These are phyloP conservation scores for Anabas testudineus DNA, from an alignment of 2,797 vertebrate species.

Conservation along the genomic window DNA sequence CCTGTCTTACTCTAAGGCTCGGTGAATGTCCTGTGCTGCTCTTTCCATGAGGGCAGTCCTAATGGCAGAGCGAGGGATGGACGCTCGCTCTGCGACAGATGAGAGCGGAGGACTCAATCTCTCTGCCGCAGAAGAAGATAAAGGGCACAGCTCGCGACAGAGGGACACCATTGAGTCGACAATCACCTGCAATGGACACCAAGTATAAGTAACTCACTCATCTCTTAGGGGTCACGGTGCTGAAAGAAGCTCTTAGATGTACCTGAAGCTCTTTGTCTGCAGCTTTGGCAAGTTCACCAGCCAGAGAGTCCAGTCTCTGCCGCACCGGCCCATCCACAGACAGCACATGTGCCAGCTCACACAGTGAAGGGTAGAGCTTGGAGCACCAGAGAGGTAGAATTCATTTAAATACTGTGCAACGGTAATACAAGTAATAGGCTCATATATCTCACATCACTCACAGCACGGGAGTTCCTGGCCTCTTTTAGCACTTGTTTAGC, in stretches of 20 bases:
- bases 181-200: conserved; percentile 83
- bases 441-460: conserved; percentile 72
- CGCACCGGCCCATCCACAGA: conserved; percentile 91
- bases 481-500: conserved; percentile 93
- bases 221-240: neutral
- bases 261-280: conserved; percentile 94
- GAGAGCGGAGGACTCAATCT: conserved; percentile 87
- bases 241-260: conserved; percentile 28
- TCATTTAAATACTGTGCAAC: conserved; percentile 4
- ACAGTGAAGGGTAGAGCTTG: conserved; percentile 92
- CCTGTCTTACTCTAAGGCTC: conserved; percentile 89
- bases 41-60: conserved; percentile 91
- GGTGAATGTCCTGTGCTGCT: conserved; percentile 91
- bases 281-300: conserved; percentile 91
- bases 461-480: conserved; percentile 92
- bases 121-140: conserved; percentile 87
- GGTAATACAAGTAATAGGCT: conserved; percentile 6
- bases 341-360: conserved; percentile 91
- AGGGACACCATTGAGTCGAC: conserved; percentile 92
- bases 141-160: conserved; percentile 89
- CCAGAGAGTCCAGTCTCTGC: conserved; percentile 89
- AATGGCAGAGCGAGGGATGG: conserved; percentile 90
- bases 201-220: conserved; percentile 20
- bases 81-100: conserved; percentile 88
- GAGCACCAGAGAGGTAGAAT: neutral